These are phyloP conservation scores for Decapterus maruadsi DNA, from an alignment of 2,797 vertebrate species.

Conservation along the genomic window DNA sequence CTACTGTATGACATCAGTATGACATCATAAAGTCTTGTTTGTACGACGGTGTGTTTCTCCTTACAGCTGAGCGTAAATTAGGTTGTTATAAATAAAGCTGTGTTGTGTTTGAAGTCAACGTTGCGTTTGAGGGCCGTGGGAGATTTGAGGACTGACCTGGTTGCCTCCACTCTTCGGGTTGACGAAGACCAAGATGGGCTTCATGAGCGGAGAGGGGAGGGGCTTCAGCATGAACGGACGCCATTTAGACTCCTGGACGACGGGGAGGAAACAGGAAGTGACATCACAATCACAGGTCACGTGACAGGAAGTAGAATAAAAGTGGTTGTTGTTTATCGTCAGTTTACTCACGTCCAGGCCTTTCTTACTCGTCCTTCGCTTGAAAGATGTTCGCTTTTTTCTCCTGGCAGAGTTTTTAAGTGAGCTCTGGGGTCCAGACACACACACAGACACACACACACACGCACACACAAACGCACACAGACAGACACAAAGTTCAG, in stretches of 20 bases:
- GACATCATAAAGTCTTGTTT: too few species aligned
- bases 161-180: constrained; percentile 99
- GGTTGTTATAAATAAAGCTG: too few species aligned
- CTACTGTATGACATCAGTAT: too few species aligned
- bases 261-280: neutral
- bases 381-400: constrained; percentile 99
- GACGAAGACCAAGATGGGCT: constrained; percentile 97
- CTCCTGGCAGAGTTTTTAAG: constrained; percentile 95
- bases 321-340: neutral
- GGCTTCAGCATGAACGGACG: constrained; percentile 97
- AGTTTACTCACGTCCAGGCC: constrained; percentile 91
- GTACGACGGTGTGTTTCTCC: too few species aligned
- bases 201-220: constrained; percentile 97
- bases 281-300: too few species aligned
- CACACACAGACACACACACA: constrained; percentile 50
- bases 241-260: constrained; percentile 92
- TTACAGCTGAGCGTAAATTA: too few species aligned
- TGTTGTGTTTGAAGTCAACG: too few species aligned
- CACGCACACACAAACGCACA: constrained; percentile 36
- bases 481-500: constrained; percentile 41
- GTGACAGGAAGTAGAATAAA: neutral
- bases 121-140: too few species aligned
- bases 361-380: constrained; percentile 97
- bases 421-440: constrained; percentile 88
- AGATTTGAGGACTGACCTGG: constrained; percentile 85